Conservation (phyloP, 2,113 vertebrate genomes). For the Meriones unguiculatus region DNA sequence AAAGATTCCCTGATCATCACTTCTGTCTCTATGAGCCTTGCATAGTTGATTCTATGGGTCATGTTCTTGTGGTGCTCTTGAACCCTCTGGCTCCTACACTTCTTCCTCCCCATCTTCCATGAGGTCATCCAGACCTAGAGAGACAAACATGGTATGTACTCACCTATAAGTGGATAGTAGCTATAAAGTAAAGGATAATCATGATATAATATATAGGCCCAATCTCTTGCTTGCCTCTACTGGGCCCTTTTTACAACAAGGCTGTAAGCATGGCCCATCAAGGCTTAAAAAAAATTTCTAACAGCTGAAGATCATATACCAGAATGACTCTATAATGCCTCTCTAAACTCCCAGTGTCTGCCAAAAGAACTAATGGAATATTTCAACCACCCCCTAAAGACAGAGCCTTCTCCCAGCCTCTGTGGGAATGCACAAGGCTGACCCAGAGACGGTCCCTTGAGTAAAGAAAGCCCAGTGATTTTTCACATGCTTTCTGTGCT, state of each 20-base stretch:
- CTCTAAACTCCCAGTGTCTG: background rate
- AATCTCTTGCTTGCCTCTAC: background rate
- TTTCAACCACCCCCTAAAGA: background rate
- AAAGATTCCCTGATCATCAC: background rate
- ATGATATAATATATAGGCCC: background rate
- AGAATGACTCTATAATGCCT: background rate
- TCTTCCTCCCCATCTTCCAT: no score
- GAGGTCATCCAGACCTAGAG: background rate
- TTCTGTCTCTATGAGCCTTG: background rate
- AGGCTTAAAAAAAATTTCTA: background rate
- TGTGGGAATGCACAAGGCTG: background rate
- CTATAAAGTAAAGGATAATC: background rate
- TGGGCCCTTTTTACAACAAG: background rate
- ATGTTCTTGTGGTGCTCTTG: background rate
- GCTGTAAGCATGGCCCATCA: background rate
- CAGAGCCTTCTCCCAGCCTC: background rate
- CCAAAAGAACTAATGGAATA: background rate
- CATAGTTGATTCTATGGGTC: background rate
- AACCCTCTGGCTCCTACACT: background rate
- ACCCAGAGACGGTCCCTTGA: background rate
- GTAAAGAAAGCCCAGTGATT: background rate
- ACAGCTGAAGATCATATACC: background rate
- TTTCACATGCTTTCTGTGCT: background rate
- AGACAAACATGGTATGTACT: no score
- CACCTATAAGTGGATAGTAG: background rate